Evolutionary conservation across 2,113 vertebrate genomes (phyloP).

Genomic region (Sprattus sprattus): DNA sequence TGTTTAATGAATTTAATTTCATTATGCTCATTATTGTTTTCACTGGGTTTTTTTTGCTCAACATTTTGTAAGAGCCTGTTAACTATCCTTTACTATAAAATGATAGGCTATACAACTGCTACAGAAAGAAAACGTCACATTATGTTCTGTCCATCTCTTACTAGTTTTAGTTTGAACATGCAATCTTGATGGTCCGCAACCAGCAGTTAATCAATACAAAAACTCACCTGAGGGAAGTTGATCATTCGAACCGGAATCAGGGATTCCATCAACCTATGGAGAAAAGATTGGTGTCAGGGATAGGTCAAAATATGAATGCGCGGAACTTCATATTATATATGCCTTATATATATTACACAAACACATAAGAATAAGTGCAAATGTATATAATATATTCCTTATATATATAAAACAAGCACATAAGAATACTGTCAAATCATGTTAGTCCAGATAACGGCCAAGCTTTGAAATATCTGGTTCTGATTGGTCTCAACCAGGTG

Average conservation of each 20-base stretch:
- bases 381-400: not conserved
- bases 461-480: no score
- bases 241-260: conserved; percentile 94
- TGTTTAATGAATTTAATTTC: no score
- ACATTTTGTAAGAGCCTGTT: no score
- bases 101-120: no score
- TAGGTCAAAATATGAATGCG: not conserved
- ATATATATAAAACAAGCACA: not conserved
- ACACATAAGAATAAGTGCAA: not conserved
- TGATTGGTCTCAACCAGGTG: no score
- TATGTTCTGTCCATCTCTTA: no score
- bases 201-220: not conserved
- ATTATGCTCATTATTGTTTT: no score
- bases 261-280: conserved; percentile 86
- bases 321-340: not conserved
- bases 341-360: not conserved
- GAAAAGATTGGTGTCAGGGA: conserved; percentile 12
- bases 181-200: not conserved
- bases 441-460: no score
- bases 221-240: conserved; percentile 91
- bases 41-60: no score
- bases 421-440: no score
- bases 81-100: no score
- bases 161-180: not conserved
- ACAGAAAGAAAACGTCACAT: no score